These are phyloP conservation scores for Syngnathus acus DNA, from an alignment of 2,797 vertebrate species.

Conservation along the genomic window DNA sequence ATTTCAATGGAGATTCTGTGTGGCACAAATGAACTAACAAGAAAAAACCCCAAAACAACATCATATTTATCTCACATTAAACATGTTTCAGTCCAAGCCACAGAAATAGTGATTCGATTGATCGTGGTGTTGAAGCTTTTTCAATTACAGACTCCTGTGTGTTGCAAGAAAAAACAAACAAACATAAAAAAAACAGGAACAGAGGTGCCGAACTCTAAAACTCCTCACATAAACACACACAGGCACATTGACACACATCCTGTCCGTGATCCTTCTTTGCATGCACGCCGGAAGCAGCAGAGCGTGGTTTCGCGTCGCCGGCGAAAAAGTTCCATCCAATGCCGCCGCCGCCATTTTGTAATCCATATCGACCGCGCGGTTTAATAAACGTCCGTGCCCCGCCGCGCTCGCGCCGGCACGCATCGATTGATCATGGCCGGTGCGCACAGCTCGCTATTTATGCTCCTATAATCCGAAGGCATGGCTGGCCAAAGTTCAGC, in stretches of 20 bases:
- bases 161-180: neutral
- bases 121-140: constrained; percentile 2
- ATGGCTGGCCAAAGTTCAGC: constrained; percentile 38
- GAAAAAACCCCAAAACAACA: constrained; percentile 33
- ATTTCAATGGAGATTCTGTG: constrained; percentile 37
- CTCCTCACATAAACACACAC: constrained; percentile 16
- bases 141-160: neutral
- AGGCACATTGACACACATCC: constrained; percentile 23
- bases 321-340: constrained; percentile 14
- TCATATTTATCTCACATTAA: constrained; percentile 1
- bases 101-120: constrained; percentile 15
- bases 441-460: constrained; percentile 49
- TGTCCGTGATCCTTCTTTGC: constrained; percentile 28
- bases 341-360: constrained; percentile 41
- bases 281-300: constrained; percentile 36
- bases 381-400: constrained; percentile 45
- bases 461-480: constrained; percentile 55
- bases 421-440: constrained; percentile 58
- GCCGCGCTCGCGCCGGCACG: constrained; percentile 31
- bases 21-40: constrained; percentile 50
- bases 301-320: constrained; percentile 14
- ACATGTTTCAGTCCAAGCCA: constrained; percentile 37
- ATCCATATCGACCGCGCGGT: constrained; percentile 58
- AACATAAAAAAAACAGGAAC: neutral
- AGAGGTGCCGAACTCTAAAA: neutral